Percentiles rank a stretch among this genome's conserved stretches.
phyloP scores from a whole-genome alignment of 2,113 vertebrate genomes.

The Notothenia coriiceps region DNA sequence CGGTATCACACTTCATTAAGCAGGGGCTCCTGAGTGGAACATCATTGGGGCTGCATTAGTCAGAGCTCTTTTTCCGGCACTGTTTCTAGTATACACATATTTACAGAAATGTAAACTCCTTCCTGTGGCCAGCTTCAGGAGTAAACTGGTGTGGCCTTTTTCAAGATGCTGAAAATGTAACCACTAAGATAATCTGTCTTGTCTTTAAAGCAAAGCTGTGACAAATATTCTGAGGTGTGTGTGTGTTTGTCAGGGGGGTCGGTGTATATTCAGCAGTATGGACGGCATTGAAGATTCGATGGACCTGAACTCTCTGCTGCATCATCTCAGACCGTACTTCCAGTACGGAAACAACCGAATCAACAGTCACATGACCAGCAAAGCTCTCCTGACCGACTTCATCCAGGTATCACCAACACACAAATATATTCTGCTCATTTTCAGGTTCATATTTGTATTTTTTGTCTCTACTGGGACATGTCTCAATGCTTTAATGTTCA shows the following conservation, averaged over 20 bases:
- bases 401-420: slow-evolving; percentile 80
- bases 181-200: background rate
- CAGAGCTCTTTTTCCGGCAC: too few relatives aligned
- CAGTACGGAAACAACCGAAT: slow-evolving; percentile 87
- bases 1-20: too few relatives aligned
- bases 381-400: slow-evolving; percentile 90
- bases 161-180: background rate
- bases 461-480: too few relatives aligned
- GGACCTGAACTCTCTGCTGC: slow-evolving; percentile 89
- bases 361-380: slow-evolving; percentile 85
- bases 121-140: too few relatives aligned
- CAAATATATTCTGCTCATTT: background rate
- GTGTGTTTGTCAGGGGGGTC: slow-evolving; percentile 86
- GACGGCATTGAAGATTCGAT: slow-evolving; percentile 88
- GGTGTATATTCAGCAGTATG: slow-evolving; percentile 93
- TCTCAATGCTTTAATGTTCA: too few relatives aligned
- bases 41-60: too few relatives aligned
- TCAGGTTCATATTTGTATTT: too few relatives aligned
- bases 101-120: background rate
- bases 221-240: too few relatives aligned
- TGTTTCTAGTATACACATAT: too few relatives aligned
- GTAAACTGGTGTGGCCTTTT: too few relatives aligned
- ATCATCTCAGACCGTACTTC: slow-evolving; percentile 94
- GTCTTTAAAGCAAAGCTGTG: background rate
- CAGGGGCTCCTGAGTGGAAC: too few relatives aligned